Conservation (phyloP, 1,140 invertebrate species). For the Pteromalus puparum region DNA sequence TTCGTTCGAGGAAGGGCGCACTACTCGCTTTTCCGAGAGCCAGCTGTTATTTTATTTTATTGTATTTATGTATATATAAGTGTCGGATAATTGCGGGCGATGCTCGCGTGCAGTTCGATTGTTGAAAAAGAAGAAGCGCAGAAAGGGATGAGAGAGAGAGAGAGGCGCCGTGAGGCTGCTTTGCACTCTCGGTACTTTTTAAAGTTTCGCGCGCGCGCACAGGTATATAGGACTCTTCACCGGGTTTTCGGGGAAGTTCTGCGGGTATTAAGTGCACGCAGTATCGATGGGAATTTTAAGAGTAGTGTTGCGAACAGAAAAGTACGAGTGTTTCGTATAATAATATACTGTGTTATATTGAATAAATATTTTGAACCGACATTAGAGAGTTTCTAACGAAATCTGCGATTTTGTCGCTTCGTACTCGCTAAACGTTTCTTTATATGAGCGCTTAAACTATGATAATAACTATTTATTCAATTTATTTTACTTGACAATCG, state of each 20-base stretch:
- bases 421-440: too few species aligned
- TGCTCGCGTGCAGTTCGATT: not conserved
- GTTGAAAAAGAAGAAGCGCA: not conserved
- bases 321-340: not conserved
- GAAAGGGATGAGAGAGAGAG: not conserved
- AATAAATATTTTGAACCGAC: not conserved
- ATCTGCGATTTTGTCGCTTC: too few species aligned
- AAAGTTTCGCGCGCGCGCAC: not conserved
- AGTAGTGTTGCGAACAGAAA: not conserved
- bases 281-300: not conserved
- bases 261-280: not conserved
- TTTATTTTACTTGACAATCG: too few species aligned
- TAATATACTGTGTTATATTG: not conserved
- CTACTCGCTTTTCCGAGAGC: constrained; percentile 8
- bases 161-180: not conserved
- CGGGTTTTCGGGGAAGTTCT: not conserved
- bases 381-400: too few species aligned
- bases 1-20: constrained; percentile 37
- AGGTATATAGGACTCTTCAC: not conserved
- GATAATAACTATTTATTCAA: too few species aligned
- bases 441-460: too few species aligned
- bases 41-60: not conserved
- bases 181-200: not conserved
- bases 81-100: not conserved
- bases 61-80: not conserved